These are phyloP conservation scores for Emydura subglobosa DNA, from an alignment of 2,113 vertebrate genomes.

Conservation along the genomic window DNA sequence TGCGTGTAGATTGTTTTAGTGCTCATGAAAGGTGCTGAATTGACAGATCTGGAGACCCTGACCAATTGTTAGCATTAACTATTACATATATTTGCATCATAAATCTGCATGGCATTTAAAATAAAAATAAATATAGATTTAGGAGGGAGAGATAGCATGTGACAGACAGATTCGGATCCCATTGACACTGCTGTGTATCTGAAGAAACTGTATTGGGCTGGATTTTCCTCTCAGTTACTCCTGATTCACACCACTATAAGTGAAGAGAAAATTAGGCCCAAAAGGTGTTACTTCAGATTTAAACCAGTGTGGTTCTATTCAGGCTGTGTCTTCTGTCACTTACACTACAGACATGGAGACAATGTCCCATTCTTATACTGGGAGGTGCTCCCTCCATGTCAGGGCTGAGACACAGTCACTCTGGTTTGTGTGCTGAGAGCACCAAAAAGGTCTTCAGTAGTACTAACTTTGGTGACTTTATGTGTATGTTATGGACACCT, in stretches of 20 bases:
- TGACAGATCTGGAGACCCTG: slow-evolving; percentile 7
- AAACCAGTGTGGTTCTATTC: slow-evolving; percentile 52
- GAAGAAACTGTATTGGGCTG: slow-evolving; percentile 25
- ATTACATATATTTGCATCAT: slow-evolving; percentile 40
- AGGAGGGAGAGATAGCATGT: slow-evolving; percentile 34
- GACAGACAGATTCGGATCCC: slow-evolving; percentile 57
- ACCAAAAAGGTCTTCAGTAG: neutral
- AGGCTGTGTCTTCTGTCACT: slow-evolving; percentile 42
- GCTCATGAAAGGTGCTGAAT: slow-evolving; percentile 28
- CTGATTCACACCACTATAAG: slow-evolving; percentile 44
- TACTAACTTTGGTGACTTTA: neutral
- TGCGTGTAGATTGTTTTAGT: neutral
- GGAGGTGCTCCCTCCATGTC: neutral
- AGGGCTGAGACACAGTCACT: neutral
- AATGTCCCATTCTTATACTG: slow-evolving; percentile 42
- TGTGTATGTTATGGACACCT: neutral
- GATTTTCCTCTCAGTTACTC: slow-evolving; percentile 38
- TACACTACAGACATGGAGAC: neutral
- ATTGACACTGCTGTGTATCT: slow-evolving; percentile 66
- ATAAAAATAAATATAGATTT: slow-evolving; percentile 41
- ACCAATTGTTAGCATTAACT: slow-evolving; percentile 55
- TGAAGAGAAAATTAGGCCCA: slow-evolving; percentile 22
- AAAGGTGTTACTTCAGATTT: slow-evolving; percentile 60
- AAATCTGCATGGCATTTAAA: slow-evolving; percentile 57
- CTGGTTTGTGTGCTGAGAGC: neutral